Evolutionary conservation across 2,113 vertebrate genomes (phyloP), one percentile per base, ranked within the genome.

Genomic region (Dromiciops gliroides): DNA sequence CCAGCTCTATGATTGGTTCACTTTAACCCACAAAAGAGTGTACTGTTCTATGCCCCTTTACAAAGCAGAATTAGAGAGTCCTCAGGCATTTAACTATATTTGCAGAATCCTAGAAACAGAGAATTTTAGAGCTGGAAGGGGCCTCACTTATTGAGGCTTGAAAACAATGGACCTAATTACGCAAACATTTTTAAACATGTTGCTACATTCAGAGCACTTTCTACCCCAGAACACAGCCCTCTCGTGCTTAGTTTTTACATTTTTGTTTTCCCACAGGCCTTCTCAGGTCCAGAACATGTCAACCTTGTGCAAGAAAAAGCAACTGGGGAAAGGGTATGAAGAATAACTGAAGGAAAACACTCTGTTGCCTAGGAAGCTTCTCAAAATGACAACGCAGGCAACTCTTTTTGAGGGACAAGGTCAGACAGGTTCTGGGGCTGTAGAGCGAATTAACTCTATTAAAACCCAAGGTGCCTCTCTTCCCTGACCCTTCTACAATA

Each of bases 251-350:
- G 89, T 90, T 90, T 90, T 90, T 31, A 90, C 47, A 50, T 48
- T 90, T 90, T 90, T 83, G 67, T 83, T 83, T 83, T 83, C 89
- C 89, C 89, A 90, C 89, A 90, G 89, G 89, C 48, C 48, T 50
- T 90, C 89, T 90, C 48, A 50, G 48, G 47, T 90, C 89, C 89
- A 48, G 48, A 50, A 50, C 48, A 48, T 90, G 89, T 90, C 48
- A 90, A 90, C 89, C 89, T 90, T 90, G 89, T 90, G 48, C 47
- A 90, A 90, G 89, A 50, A 50, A 90, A 50, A 90, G 47, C 47
- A 48, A 50, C 48, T 90, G 48, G 89, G 48, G 48, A 90, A 48
- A 48, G 89, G 89, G 47, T 48, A 48, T 48, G 89, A 50, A 90
- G 89, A 90, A 50, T 50, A 90, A 90, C 89, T 90, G 89, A 49